Conservation (phyloP, 2,113 vertebrate species). For the Ascaphus truei region DNA sequence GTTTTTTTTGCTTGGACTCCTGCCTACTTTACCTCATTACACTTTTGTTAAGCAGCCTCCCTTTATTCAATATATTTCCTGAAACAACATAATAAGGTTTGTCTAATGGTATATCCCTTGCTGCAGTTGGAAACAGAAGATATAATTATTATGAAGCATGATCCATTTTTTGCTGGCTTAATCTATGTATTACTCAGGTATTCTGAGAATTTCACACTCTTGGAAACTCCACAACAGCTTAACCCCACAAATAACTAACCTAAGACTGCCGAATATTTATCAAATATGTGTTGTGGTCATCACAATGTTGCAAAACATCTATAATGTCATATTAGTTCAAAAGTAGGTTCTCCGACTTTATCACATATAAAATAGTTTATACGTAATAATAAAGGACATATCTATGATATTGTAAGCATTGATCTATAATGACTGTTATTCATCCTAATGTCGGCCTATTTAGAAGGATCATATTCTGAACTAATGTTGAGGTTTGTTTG, state of each 20-base stretch:
- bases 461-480: too few species aligned
- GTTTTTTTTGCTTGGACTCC: slow-evolving; percentile 18
- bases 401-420: too few species aligned
- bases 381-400: too few species aligned
- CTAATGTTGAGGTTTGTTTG: too few species aligned
- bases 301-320: slow-evolving; percentile 9
- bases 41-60: slow-evolving; percentile 32
- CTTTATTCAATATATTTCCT: slow-evolving; percentile 35
- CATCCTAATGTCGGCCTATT: too few species aligned
- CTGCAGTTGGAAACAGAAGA: slow-evolving; percentile 29
- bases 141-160: slow-evolving; percentile 23
- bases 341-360: neutral
- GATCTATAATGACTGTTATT: too few species aligned
- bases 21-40: slow-evolving; percentile 28
- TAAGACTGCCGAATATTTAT: slow-evolving; percentile 12
- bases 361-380: neutral
- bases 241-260: slow-evolving; percentile 22
- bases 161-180: slow-evolving; percentile 16
- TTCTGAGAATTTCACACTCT: slow-evolving; percentile 27
- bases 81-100: slow-evolving; percentile 36
- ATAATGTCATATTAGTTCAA: slow-evolving; percentile 15
- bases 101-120: slow-evolving; percentile 32
- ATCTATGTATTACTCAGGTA: slow-evolving; percentile 25
- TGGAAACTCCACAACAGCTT: slow-evolving; percentile 30
- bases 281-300: slow-evolving; percentile 4